These are phyloP conservation scores for Siniperca undulata DNA, from an alignment of 2,797 vertebrate species.

Conservation along the genomic window DNA sequence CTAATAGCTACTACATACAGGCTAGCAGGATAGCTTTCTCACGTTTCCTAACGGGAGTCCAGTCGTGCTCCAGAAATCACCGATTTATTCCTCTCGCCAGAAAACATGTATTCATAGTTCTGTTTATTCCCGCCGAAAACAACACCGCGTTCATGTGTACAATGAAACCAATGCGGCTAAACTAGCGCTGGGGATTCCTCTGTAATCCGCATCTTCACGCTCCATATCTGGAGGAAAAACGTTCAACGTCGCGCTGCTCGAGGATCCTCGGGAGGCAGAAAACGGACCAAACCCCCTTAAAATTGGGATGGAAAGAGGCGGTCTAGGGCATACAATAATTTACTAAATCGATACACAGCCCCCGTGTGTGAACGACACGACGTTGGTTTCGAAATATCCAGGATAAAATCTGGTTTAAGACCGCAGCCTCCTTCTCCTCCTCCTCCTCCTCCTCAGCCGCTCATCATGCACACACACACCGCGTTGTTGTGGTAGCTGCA, in stretches of 20 bases:
- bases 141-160: constrained; percentile 56
- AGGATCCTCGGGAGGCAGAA: constrained; percentile 57
- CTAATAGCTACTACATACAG: constrained; percentile 71
- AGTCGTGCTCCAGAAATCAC: constrained; percentile 61
- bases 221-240: constrained; percentile 88
- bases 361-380: constrained; percentile 52
- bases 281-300: constrained; percentile 20
- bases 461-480: constrained; percentile 73
- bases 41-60: constrained; percentile 70
- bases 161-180: constrained; percentile 59
- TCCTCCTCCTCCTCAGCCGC: constrained; percentile 73
- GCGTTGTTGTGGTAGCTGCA: constrained; percentile 72
- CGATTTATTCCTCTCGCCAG: constrained; percentile 51
- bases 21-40: constrained; percentile 72
- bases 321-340: constrained; percentile 35
- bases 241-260: constrained; percentile 66
- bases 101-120: constrained; percentile 63
- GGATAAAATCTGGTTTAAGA: constrained; percentile 74
- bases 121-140: constrained; percentile 69
- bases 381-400: constrained; percentile 80
- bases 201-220: constrained; percentile 90
- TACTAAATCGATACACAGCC: constrained; percentile 36
- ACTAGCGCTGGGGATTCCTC: constrained; percentile 74
- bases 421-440: constrained; percentile 71
- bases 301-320: constrained; percentile 8